Conservation (phyloP, 2,888 invertebrate species). For the Rhingia rostrata region DNA sequence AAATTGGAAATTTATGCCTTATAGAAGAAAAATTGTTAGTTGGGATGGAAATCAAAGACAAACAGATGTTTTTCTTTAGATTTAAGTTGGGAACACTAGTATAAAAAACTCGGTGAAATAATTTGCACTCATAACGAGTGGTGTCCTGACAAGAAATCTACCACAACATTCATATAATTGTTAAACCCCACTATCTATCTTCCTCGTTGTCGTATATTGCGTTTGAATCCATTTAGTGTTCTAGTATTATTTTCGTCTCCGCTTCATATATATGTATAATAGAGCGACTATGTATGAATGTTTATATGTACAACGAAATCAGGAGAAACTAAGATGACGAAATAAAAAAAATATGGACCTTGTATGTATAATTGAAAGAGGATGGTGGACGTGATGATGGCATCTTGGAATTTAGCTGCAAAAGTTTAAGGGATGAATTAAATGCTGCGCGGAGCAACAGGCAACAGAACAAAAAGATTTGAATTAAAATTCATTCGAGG, state of each 20-base stretch:
- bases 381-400: constrained; percentile 64
- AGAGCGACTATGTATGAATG: constrained; percentile 2
- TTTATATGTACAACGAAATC: constrained; percentile 43
- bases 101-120: constrained; percentile 6
- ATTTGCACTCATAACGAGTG: constrained; percentile 54
- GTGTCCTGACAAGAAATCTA: constrained; percentile 58
- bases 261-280: constrained; percentile 4
- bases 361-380: constrained; percentile 71
- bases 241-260: constrained; percentile 8
- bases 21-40: too few species aligned
- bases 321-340: constrained; percentile 65
- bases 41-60: too few species aligned
- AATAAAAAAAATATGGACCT: constrained; percentile 64
- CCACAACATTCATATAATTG: constrained; percentile 40
- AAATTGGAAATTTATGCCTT: too few species aligned
- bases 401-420: constrained; percentile 66
- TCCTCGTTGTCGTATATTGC: constrained; percentile 20
- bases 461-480: constrained; percentile 13
- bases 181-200: constrained; percentile 46
- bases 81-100: constrained; percentile 30
- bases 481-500: constrained; percentile 77
- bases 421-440: constrained; percentile 36
- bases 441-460: background rate
- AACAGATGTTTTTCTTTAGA: too few species aligned
- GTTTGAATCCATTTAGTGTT: constrained; percentile 44